Evolutionary conservation across 2,113 vertebrate species (phyloP).

Genomic region (Poecile atricapillus): DNA sequence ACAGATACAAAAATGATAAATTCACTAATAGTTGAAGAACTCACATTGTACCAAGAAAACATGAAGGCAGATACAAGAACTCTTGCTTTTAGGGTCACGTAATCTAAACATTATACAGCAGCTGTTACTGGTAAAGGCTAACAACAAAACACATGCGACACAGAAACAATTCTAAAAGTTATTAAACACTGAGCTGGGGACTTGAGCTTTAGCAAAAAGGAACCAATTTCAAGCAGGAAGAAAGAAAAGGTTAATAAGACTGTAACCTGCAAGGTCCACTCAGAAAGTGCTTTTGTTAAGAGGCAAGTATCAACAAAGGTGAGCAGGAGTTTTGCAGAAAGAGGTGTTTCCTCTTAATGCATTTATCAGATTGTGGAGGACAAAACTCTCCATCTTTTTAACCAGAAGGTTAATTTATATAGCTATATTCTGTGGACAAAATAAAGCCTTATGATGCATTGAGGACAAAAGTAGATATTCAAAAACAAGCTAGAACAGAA

Average conservation of each 20-base stretch:
- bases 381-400: neutral
- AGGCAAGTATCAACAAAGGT: neutral
- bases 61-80: neutral
- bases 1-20: neutral
- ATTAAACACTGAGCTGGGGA: neutral
- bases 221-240: neutral
- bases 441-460: neutral
- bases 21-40: neutral
- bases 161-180: neutral
- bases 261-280: neutral
- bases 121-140: neutral
- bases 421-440: neutral
- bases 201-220: neutral
- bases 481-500: neutral
- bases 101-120: neutral
- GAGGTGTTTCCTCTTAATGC: neutral
- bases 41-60: neutral
- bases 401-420: neutral
- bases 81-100: neutral
- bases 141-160: neutral
- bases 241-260: constrained; percentile 10
- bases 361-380: neutral
- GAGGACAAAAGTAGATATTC: neutral
- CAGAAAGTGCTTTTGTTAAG: neutral
- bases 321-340: neutral